Evolutionary conservation across 2,888 invertebrate genomes (phyloP).

Genomic region (Chrysopilus asiliformis): DNA sequence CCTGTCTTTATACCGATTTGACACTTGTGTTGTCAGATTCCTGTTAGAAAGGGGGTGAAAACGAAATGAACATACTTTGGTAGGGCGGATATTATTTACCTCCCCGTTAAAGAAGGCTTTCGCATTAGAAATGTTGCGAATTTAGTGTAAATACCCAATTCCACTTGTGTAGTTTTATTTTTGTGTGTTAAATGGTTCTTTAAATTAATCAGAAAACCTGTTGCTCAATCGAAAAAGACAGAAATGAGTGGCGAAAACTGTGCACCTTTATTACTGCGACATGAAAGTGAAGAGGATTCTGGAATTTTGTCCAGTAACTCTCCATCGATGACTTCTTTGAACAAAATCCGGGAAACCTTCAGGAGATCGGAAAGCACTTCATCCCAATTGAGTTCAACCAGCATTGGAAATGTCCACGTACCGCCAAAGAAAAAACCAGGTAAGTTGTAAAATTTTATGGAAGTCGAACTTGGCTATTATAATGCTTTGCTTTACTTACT

Average conservation of each 20-base stretch:
- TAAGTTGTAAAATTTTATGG: not conserved
- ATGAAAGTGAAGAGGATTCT: conserved; percentile 27
- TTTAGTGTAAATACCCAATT: no score
- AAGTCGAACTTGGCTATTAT: no score
- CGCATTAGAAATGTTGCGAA: no score
- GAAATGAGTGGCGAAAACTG: conserved; percentile 25
- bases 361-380: conserved; percentile 31
- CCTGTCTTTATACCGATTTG: no score
- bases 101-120: no score
- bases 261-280: conserved; percentile 27
- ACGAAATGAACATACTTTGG: no score
- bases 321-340: conserved; percentile 40
- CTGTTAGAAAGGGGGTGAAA: no score
- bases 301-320: conserved; percentile 31
- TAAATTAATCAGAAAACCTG: not conserved
- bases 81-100: no score
- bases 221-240: not conserved
- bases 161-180: no score
- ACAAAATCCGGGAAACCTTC: conserved; percentile 31
- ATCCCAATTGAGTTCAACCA: conserved; percentile 28
- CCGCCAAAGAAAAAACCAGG: not conserved
- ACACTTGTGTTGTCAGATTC: no score
- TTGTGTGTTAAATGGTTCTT: not conserved
- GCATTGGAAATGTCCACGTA: conserved; percentile 21
- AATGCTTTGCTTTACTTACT: no score